Conservation (phyloP, 2,113 vertebrate species). For the Bostrychus sinensis region DNA sequence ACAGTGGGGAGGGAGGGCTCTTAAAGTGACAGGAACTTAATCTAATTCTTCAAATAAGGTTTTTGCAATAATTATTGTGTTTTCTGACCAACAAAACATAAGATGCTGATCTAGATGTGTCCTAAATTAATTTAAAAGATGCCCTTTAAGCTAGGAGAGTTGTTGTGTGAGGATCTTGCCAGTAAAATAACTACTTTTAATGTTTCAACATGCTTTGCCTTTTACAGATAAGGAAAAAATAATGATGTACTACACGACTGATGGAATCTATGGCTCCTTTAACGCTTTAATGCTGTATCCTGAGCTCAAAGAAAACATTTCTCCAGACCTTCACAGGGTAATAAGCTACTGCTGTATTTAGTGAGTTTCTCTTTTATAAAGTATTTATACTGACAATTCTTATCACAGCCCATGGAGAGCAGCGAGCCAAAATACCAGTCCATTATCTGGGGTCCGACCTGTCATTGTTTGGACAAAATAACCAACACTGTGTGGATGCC, state of each 20-base stretch:
- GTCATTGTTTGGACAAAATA: conserved; percentile 87
- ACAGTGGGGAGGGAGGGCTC: too few species aligned
- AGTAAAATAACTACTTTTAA: conserved; percentile 27
- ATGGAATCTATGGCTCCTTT: conserved; percentile 40
- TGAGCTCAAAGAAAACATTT: too few species aligned
- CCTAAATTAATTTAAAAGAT: too few species aligned
- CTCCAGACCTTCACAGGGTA: conserved; percentile 28
- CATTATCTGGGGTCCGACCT: conserved; percentile 92
- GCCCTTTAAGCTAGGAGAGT: too few species aligned
- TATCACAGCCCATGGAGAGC: conserved; percentile 54
- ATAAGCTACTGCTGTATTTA: neutral
- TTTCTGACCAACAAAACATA: too few species aligned
- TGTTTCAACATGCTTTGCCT: too few species aligned
- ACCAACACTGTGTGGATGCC: conserved; percentile 82
- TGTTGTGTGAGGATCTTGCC: too few species aligned
- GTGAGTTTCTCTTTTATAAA: neutral
- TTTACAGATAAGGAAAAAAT: conserved; percentile 28
- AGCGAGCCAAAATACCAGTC: conserved; percentile 81
- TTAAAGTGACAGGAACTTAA: too few species aligned
- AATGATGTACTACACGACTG: conserved; percentile 43
- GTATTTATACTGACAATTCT: neutral
- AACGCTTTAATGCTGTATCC: neutral
- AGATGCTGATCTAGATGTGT: too few species aligned
- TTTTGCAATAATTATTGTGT: too few species aligned
- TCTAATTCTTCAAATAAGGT: too few species aligned